Conservation (phyloP, 2,113 vertebrate species). For the Ptilonorhynchus violaceus region DNA sequence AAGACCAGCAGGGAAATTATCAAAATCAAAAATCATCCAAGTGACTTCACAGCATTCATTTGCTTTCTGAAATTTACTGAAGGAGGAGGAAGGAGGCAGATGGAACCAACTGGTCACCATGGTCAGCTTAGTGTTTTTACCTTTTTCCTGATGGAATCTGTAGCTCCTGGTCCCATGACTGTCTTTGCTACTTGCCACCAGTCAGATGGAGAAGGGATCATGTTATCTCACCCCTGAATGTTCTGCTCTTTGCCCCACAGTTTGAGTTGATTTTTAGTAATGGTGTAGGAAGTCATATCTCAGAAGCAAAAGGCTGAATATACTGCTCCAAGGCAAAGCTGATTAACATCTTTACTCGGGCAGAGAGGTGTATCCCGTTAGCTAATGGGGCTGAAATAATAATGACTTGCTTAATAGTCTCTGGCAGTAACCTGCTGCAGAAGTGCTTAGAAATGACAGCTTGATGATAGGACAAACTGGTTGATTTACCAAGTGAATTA, state of each 20-base stretch:
- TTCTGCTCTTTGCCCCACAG: not conserved
- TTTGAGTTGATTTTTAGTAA: not conserved
- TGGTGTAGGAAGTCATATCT: not conserved
- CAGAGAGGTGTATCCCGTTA: not conserved
- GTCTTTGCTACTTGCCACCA: not conserved
- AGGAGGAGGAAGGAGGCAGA: not conserved
- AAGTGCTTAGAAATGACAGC: constrained; percentile 37
- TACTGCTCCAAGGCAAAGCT: not conserved
- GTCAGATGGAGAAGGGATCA: not conserved
- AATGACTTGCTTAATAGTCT: constrained; percentile 42
- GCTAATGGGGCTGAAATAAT: constrained; percentile 61
- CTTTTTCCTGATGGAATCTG: not conserved
- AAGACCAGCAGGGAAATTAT: not conserved
- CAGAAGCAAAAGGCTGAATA: not conserved
- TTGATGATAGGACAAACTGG: constrained; percentile 46
- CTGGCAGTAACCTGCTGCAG: constrained; percentile 40
- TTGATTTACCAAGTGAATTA: constrained; percentile 52
- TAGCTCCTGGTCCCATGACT: not conserved
- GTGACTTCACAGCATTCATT: not conserved
- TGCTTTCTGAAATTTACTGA: not conserved
- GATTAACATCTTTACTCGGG: not conserved
- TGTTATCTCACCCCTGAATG: not conserved
- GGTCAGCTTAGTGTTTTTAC: not conserved
- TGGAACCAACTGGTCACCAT: not conserved
- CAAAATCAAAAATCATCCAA: not conserved